A percentile compares a stretch with the other conserved stretches of the same genome.
Conservation (phyloP, 1,140 invertebrate species). For the Bemisia tabaci region DNA sequence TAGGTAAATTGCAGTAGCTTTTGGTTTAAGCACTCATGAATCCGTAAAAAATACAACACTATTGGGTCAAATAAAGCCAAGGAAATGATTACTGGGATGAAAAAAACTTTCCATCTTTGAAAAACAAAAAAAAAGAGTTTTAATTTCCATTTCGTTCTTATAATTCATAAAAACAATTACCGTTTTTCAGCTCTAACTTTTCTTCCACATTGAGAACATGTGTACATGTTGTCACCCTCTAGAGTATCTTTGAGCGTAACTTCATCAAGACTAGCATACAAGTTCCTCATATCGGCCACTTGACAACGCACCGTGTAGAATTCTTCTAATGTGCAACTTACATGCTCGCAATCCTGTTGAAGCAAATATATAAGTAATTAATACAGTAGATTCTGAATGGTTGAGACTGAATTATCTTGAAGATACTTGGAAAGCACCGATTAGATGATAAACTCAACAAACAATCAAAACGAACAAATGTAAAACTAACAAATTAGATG, state of each 20-base stretch:
- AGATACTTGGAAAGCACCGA: no score
- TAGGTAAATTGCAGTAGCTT: no score
- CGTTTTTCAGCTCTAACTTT: constrained; percentile 88
- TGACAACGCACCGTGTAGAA: constrained; percentile 93
- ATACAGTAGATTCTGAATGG: not conserved
- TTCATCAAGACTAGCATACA: constrained; percentile 88
- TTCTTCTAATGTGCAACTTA: constrained; percentile 84
- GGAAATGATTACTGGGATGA: constrained; percentile 13
- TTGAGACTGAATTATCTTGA: no score
- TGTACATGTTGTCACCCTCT: constrained; percentile 96
- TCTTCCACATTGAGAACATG: constrained; percentile 84
- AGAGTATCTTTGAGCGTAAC: constrained; percentile 92
- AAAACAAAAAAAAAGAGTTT: no score
- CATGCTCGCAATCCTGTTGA: constrained; percentile 75
- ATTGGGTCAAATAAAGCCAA: not conserved
- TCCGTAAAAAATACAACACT: no score
- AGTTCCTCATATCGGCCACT: constrained; percentile 89
- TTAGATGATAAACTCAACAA: no score
- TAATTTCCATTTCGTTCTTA: no score
- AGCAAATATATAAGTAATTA: constrained; percentile 11
- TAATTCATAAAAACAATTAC: no score
- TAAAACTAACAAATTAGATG: no score
- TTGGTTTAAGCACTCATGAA: no score
- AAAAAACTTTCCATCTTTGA: no score
- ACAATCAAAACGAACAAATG: no score